Evolutionary conservation across 2,797 vertebrate genomes (phyloP).

Genomic region (Pantherophis vulpinus): DNA sequence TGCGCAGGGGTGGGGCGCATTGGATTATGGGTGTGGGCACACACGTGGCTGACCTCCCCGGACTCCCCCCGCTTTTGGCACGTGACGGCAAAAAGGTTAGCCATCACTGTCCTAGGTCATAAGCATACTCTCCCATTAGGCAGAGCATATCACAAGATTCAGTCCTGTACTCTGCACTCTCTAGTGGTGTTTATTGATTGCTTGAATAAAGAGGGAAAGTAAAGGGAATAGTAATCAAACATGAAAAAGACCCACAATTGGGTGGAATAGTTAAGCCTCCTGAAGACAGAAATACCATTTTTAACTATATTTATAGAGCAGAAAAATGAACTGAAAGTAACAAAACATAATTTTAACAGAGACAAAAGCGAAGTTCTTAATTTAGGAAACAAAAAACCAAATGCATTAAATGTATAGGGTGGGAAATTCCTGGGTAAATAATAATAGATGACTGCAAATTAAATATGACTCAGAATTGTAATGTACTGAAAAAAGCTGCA

Average conservation of each 20-base stretch:
- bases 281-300: not conserved
- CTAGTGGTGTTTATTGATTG: not conserved
- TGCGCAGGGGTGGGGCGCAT: too few species aligned
- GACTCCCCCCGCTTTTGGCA: too few species aligned
- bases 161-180: not conserved
- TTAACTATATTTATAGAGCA: not conserved
- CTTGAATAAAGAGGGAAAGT: not conserved
- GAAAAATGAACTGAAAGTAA: not conserved
- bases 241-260: not conserved
- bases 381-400: not conserved
- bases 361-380: not conserved
- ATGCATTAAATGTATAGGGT: not conserved
- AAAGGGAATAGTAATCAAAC: not conserved
- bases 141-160: not conserved
- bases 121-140: not conserved
- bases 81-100: too few species aligned
- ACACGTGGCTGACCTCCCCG: too few species aligned
- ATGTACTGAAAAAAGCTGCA: not conserved
- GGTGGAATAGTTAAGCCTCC: not conserved
- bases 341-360: not conserved
- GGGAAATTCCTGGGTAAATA: not conserved
- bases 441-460: not conserved
- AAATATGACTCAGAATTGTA: not conserved
- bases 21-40: too few species aligned
- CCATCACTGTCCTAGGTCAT: too few species aligned